Base-by-base conservation (phyloP, 2,888 invertebrate species). In the Aleiodes alternator region DNA sequence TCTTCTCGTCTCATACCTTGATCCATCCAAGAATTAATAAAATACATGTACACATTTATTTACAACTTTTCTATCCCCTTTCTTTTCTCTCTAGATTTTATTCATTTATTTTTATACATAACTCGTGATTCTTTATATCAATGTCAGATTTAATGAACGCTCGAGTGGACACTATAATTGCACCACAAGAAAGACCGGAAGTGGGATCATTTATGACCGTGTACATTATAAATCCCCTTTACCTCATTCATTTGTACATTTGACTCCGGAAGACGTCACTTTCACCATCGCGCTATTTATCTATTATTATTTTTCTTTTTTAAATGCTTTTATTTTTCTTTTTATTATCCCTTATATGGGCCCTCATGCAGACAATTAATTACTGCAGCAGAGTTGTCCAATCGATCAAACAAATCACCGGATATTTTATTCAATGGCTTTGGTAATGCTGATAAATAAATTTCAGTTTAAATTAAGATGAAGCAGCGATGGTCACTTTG, bases 121-220 rank as follows among this genome's bases (percentile, higher is more conserved):
- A 3, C 61, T 14, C 51, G 61, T 64, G 50, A 61, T 72, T 31
- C 51, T 59, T 72, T 59, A 59, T 34, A 50, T 73, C 68, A 66
- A 73, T 16, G 68, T 48, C 55, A 31, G 48, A 57, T 73, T 73
- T 66, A 66, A 31, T 57, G 48, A 55, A 34, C 43, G 48, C 48
- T 50, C 64, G 69, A 69, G 68, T 57, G 68, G 51, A 73, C 59
- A 50, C 48, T 56, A 61, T 64, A 74, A 70, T 70, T 69, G 64
- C 51, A 61, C 23, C 14, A 61, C 50, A 69, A 61, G 64, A 74
- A 74, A 74, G 69, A 74, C 74, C 74, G 74, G 74, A 74, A 69
- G 61, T 55, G 61, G 59, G 53, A 70, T 51, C 68, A 68, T 70
- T 64, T 73, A 69, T 51, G 68, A 34, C 50, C 69, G n/a, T 29